Percentiles rank a stretch among this genome's conserved stretches.
phyloP scores from a whole-genome alignment of 2,113 vertebrate species.

The Hymenochirus boettgeri region DNA sequence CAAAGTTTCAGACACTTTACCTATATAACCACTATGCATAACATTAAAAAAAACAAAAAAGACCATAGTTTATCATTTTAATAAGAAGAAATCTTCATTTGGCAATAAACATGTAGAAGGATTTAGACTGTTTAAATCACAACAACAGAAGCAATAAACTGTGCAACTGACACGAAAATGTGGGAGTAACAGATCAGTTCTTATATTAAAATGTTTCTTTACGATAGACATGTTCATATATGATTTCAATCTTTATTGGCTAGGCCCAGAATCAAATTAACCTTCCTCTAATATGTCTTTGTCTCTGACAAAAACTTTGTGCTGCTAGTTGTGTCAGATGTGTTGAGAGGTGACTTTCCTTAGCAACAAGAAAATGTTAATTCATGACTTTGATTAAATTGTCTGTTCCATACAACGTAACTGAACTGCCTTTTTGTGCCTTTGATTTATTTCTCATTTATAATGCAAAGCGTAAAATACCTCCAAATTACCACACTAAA shows the following conservation, averaged over 20 bases:
- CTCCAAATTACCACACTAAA: too few relatives aligned
- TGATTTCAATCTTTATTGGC: conserved; percentile 60
- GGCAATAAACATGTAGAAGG: too few relatives aligned
- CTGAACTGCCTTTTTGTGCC: conserved; percentile 50
- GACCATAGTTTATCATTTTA: too few relatives aligned
- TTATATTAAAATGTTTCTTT: conserved; percentile 34
- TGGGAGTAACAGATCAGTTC: conserved; percentile 12
- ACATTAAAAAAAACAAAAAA: too few relatives aligned
- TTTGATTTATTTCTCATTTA: conserved; percentile 59
- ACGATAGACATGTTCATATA: conserved; percentile 48
- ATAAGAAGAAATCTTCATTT: too few relatives aligned
- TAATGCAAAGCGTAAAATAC: conserved; percentile 36
- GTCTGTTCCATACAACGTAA: conserved; percentile 47
- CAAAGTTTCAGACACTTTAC: too few relatives aligned
- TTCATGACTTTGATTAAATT: conserved; percentile 62
- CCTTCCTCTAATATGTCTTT: conserved; percentile 55
- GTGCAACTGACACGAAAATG: background rate
- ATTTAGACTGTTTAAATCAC: too few relatives aligned
- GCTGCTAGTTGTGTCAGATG: conserved; percentile 46
- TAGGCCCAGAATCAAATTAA: conserved; percentile 62
- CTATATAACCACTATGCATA: too few relatives aligned
- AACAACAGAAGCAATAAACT: conserved; percentile 4
- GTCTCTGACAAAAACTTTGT: conserved; percentile 47
- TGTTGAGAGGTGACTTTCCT: conserved; percentile 55
- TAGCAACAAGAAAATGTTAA: conserved; percentile 64